Conservation (phyloP, 2,113 vertebrate species). For the Coreoperca whiteheadi region DNA sequence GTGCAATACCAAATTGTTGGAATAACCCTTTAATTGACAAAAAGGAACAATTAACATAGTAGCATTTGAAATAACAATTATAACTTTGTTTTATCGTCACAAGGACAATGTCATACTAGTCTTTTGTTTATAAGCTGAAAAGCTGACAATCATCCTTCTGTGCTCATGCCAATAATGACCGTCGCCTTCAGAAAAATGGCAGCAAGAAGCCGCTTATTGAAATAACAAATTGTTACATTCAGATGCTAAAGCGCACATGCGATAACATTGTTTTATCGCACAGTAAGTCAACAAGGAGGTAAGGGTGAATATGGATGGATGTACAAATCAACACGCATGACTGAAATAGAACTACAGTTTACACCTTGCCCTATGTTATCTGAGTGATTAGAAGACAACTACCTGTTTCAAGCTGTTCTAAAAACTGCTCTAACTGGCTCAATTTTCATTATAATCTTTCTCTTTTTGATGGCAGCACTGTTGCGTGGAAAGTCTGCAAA, state of each 20-base stretch:
- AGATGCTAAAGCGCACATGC: background rate
- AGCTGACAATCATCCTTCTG: background rate
- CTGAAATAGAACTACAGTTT: background rate
- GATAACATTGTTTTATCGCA: background rate
- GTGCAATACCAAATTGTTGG: background rate
- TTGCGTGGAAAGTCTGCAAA: background rate
- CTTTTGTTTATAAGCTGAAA: background rate
- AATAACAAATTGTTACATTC: background rate
- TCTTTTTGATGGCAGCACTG: background rate
- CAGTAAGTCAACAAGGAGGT: background rate
- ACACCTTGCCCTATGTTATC: background rate
- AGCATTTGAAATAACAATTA: slow-evolving; percentile 1
- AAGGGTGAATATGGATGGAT: background rate
- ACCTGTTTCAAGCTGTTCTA: background rate
- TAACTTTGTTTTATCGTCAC: no score
- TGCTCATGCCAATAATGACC: background rate
- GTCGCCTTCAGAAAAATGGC: background rate
- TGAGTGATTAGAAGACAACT: background rate
- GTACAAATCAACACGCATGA: background rate
- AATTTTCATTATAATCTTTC: background rate
- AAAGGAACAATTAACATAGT: background rate
- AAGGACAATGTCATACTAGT: no score
- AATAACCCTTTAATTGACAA: background rate
- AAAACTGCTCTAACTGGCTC: background rate
- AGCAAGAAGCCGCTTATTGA: background rate